phyloP scores from a whole-genome alignment of 2,888 invertebrate species.

The Seladonia tumulorum region DNA sequence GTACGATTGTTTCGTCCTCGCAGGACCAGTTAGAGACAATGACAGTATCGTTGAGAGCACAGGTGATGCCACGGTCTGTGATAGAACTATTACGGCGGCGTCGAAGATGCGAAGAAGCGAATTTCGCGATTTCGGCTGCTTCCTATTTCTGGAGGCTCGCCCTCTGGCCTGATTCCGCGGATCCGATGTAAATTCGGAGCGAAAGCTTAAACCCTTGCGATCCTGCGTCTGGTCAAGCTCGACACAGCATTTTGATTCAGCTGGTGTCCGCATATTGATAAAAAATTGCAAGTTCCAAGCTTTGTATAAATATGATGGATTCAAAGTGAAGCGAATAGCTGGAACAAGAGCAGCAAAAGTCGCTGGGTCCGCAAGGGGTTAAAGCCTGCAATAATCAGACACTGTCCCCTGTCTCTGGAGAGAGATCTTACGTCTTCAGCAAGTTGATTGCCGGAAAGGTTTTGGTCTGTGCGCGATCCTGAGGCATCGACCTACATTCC shows the following conservation, averaged over 20 bases:
- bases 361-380: not conserved
- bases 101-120: no score
- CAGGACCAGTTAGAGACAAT: not conserved
- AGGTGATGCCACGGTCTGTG: conserved; percentile 65
- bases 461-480: not conserved
- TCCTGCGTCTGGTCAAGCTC: not conserved
- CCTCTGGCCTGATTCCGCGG: conserved; percentile 66
- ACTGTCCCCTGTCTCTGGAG: not conserved
- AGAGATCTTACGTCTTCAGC: not conserved
- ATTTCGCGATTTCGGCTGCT: no score
- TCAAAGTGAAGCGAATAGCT: no score
- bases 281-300: no score
- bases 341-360: no score
- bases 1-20: not conserved
- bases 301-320: no score
- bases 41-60: not conserved
- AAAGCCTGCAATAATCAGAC: not conserved
- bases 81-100: no score
- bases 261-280: not conserved
- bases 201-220: not conserved
- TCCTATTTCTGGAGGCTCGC: no score
- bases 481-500: conserved; percentile 19
- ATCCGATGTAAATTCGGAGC: not conserved
- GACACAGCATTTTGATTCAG: not conserved
- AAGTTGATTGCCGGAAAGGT: not conserved